These are phyloP conservation scores for Pheucticus melanocephalus DNA, from an alignment of 2,113 vertebrate genomes.

Conservation along the genomic window DNA sequence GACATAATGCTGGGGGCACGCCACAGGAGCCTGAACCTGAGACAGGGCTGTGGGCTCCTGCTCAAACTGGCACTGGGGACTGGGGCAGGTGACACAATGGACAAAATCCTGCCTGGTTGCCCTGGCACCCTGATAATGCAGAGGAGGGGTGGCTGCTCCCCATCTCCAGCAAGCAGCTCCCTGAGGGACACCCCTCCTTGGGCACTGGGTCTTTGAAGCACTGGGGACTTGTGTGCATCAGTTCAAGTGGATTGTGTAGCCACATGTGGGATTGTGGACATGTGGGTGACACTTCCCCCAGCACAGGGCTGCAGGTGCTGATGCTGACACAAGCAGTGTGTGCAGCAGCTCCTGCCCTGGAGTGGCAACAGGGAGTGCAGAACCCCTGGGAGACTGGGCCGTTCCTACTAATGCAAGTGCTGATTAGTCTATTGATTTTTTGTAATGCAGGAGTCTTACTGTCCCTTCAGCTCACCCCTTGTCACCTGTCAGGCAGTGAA, in stretches of 20 bases:
- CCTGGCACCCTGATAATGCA: background rate
- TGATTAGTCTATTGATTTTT: slow-evolving; percentile 37
- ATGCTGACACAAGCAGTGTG: accelerated
- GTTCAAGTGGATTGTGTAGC: accelerated
- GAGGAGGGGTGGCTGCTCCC: accelerated
- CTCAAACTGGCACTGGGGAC: background rate
- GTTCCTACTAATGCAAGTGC: background rate
- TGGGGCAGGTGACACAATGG: background rate
- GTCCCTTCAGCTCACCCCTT: background rate
- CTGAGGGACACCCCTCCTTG: background rate
- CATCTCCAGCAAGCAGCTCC: background rate
- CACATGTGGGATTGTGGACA: background rate
- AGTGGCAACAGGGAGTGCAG: background rate
- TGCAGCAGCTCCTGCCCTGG: background rate
- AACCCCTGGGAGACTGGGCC: background rate
- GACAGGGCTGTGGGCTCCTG: accelerated
- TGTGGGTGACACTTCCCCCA: background rate
- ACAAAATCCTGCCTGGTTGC: background rate
- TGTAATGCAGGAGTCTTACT: background rate
- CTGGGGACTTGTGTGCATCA: background rate
- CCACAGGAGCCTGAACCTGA: background rate
- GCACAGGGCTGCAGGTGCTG: background rate
- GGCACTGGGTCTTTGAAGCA: background rate
- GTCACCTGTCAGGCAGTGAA: slow-evolving; percentile 16
- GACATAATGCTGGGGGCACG: accelerated